Percentiles rank a stretch among this genome's conserved stretches.
Evolutionary conservation across 1,140 invertebrate species (phyloP).

Genomic region (Yoshiicerus persimilis): DNA sequence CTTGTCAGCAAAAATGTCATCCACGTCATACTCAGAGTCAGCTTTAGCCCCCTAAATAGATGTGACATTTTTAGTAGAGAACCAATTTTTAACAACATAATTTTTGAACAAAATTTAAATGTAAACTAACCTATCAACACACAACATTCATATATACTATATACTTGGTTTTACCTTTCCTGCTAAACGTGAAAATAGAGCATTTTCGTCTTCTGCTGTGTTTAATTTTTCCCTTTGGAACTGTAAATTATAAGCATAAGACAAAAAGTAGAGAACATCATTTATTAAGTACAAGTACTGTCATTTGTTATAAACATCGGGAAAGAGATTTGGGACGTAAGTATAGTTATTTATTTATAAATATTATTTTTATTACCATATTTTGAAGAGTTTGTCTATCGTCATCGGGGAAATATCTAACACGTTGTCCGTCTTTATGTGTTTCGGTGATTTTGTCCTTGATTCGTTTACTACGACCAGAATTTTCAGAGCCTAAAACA

Average conservation of each 20-base stretch:
- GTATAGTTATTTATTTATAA: no score
- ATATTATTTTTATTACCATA: constrained; percentile 64
- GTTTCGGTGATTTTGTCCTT: constrained; percentile 65
- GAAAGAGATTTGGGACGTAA: no score
- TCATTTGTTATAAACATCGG: no score
- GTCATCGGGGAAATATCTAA: constrained; percentile 87
- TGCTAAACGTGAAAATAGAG: constrained; percentile 74
- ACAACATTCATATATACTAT: no score
- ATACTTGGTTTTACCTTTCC: constrained; percentile 67
- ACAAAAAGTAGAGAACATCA: no score
- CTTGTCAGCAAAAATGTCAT: constrained; percentile 81
- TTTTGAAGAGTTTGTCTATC: constrained; percentile 81
- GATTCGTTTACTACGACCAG: constrained; percentile 58
- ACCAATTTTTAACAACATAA: not conserved
- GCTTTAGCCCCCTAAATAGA: constrained; percentile 62
- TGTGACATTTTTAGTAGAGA: no score
- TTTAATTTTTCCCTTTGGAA: constrained; percentile 86
- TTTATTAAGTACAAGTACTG: no score
- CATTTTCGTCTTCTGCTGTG: constrained; percentile 77
- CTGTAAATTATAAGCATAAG: constrained; percentile 58
- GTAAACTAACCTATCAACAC: no score
- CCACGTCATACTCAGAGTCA: constrained; percentile 72
- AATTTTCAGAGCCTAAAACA: constrained; percentile 23
- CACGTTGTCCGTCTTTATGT: constrained; percentile 70
- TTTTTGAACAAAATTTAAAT: not conserved